Evolutionary conservation across 2,113 vertebrate genomes (phyloP).

Genomic region (Dunckerocampus dactyliophorus): DNA sequence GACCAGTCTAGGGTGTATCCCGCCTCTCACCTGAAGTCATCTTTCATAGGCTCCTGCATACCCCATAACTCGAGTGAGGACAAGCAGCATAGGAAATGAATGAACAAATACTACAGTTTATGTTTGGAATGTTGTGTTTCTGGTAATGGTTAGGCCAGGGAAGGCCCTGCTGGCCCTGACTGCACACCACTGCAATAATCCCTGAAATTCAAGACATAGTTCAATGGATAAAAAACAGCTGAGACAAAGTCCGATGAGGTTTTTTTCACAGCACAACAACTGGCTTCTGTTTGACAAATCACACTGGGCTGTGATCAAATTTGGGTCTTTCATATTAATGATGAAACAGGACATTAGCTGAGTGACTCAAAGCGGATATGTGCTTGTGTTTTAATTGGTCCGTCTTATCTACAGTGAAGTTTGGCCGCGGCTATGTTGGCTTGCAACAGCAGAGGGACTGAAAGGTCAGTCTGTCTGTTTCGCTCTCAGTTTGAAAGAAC

Average conservation of each 20-base stretch:
- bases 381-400: conserved; percentile 33
- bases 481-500: conserved; percentile 52
- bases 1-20: too few relatives aligned
- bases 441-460: conserved; percentile 56
- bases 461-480: conserved; percentile 69
- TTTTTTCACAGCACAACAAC: not conserved
- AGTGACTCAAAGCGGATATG: conserved; percentile 19
- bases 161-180: too few relatives aligned
- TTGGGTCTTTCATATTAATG: conserved; percentile 12
- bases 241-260: not conserved
- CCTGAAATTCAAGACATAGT: too few relatives aligned
- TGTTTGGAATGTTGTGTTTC: too few relatives aligned
- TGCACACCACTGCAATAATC: too few relatives aligned
- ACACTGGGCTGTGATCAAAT: conserved; percentile 2
- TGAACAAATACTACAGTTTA: too few relatives aligned
- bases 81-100: too few relatives aligned
- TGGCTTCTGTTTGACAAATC: conserved; percentile 6
- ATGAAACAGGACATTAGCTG: conserved; percentile 18
- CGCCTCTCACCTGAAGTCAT: too few relatives aligned
- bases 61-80: too few relatives aligned
- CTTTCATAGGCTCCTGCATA: too few relatives aligned
- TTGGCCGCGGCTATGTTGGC: conserved; percentile 38
- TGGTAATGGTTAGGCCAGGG: too few relatives aligned
- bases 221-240: not conserved
- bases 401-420: conserved; percentile 35